Evolutionary conservation across 2,797 vertebrate genomes (phyloP).

Genomic region (Zalophus californianus): DNA sequence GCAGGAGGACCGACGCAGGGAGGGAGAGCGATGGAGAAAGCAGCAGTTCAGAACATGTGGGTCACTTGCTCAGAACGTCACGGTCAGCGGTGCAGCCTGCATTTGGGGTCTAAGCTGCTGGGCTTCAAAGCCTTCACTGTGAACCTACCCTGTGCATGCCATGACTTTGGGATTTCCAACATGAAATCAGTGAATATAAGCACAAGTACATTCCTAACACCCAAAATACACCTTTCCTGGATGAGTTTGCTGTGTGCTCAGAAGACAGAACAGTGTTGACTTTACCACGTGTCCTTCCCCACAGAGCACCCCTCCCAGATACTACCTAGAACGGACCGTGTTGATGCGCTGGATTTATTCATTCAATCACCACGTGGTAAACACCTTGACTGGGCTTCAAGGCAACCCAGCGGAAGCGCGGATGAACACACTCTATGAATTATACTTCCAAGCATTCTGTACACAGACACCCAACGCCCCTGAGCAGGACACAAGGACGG

Average conservation of each 20-base stretch:
- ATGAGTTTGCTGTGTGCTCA: not conserved
- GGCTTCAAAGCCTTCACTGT: not conserved
- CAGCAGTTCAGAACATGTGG: not conserved
- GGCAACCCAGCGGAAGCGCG: not conserved
- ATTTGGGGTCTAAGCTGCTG: rapidly evolving
- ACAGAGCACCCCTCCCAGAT: not conserved
- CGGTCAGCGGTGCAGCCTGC: not conserved
- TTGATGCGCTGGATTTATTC: not conserved
- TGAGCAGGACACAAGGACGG: rapidly evolving
- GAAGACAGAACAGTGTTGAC: not conserved
- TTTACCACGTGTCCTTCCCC: not conserved
- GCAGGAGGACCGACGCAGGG: not conserved
- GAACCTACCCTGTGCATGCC: not conserved
- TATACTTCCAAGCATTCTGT: not conserved
- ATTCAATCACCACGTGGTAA: too few relatives aligned
- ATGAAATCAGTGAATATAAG: not conserved
- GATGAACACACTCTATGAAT: not conserved
- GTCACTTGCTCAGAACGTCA: not conserved
- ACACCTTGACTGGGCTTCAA: not conserved
- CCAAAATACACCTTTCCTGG: not conserved
- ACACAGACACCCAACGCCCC: not conserved
- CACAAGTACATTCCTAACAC: not conserved
- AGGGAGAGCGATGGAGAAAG: not conserved
- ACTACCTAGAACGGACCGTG: not conserved
- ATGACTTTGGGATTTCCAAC: not conserved